Base-by-base conservation (phyloP, 2,113 vertebrate genomes). In the Coreoperca whiteheadi region DNA sequence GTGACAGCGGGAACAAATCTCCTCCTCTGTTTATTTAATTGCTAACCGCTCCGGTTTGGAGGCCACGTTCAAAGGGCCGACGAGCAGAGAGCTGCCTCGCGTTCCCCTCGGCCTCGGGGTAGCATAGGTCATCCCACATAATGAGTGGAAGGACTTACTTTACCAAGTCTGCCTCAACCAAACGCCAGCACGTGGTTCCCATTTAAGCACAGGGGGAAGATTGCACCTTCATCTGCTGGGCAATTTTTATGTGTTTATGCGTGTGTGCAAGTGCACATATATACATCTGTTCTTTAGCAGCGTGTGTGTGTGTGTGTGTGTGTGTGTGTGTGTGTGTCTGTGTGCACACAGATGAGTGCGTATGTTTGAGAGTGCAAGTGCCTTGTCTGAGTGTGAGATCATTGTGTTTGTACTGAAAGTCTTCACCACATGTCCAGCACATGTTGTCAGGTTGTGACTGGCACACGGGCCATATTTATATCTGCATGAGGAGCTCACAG, bases 131-230 rank as follows among this genome's bases (percentile, higher is more conserved):
- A 92, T 83, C 87, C 90, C 84, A 80, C 84, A 87, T 93, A 93
- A 93, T 89, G 91, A 93, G 79, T 92, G 91, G 90, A 93, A 94
- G 90, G 91, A 91, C 92, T 94, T 93, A 91, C 86, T 92, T 90
- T 89, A 82, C 85, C 9, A 60, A 77, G 74, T 77, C 75, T 77
- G 74, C 71, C 70, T 85, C 84, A 65, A 81, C 67, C 71, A 61
- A 57, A 48, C 83, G 72, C 41, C 81, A 91, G 84, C 92, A 94
- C 87, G 84, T 93, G 92, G 90, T 93, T 93, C 83, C 82, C 79
- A 90, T 93, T 92, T 92, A 72, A 81, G 79, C 81, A 56, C 73
- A 74, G 61, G 81, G 87, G 71, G 70, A 79, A 81, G 86, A 82
- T 87, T 87, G 77, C 83, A 92, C 88, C 90, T 93, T 92, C 88